Base-by-base conservation (phyloP, 2,888 invertebrate genomes). In the Cephus rjabovi region DNA sequence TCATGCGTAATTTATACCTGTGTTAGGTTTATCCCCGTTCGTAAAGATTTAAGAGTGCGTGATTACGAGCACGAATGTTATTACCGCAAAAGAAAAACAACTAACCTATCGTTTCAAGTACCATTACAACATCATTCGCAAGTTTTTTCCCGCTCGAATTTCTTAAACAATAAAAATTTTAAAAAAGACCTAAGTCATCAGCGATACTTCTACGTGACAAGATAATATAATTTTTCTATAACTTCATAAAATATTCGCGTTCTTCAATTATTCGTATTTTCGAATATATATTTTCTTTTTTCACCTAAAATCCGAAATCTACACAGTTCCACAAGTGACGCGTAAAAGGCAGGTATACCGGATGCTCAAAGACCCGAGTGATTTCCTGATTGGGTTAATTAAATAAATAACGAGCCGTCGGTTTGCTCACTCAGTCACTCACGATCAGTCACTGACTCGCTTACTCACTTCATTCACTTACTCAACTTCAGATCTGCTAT, bases 341-440 rank as follows among this genome's bases (percentile, higher is more conserved):
- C 23, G 23, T 56, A 56, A 6, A 6, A 23, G 6, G 23, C 56
- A 9, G 56, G 6, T 56, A 15, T 9, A 23, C 23, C 9, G 23
- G 23, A 56, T 56, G 15, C 56, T 56, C 56, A 56, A 2, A 23
- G 56, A 56, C 9, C 23, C 23, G 56, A 56, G 2, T 56, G 56
- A 56, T 56, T 77, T 76, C 74, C 34, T 73, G 77, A 81, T 76
- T 77, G 77, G 73, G 74, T 79, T 77, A 81, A 81, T 81, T 76
- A 77, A 81, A 81, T 79, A 74, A 77, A 81, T 77, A 81, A 77
- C 75, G 77, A 76, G 75, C 56, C 34, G 68, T 76, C 77, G 73
- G 71, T 73, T 75, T 74, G 73, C 74, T 35, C 30, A n/a, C 68
- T 74, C 34, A 30, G 68, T 34, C 77, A 74, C 71, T 78, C 37